These are phyloP conservation scores for Poecilia latipinna DNA, from an alignment of 2,113 vertebrate genomes.

Conservation along the genomic window DNA sequence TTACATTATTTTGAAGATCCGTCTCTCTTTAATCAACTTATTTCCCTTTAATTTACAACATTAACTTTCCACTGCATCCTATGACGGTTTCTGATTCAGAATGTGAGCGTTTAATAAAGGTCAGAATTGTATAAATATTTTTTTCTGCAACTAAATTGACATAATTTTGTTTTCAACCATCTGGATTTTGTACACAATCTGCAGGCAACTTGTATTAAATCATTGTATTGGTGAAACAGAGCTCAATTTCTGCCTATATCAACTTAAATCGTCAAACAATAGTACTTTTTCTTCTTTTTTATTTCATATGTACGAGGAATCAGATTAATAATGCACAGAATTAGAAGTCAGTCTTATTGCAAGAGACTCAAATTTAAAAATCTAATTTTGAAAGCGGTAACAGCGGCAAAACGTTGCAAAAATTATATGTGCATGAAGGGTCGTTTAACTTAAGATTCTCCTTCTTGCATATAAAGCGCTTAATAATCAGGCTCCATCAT, in stretches of 20 bases:
- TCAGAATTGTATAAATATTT: not conserved
- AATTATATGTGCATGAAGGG: too few species aligned
- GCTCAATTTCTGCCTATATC: not conserved
- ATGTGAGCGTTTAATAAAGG: not conserved
- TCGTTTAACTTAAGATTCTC: too few species aligned
- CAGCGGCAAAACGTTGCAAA: too few species aligned
- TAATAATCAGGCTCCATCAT: too few species aligned
- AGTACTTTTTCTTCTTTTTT: not conserved
- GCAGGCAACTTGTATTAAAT: not conserved
- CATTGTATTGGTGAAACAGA: not conserved
- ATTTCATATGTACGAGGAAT: not conserved
- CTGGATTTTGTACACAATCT: not conserved
- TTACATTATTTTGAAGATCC: not conserved
- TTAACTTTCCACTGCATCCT: not conserved
- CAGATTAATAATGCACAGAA: not conserved
- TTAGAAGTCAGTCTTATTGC: not conserved
- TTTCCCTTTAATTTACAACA: not conserved
- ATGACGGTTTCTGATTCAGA: not conserved
- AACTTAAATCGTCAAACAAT: not conserved
- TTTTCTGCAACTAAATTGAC: not conserved
- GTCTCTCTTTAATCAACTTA: not conserved
- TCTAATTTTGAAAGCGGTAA: too few species aligned
- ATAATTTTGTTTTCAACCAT: not conserved
- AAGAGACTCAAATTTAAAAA: too few species aligned
- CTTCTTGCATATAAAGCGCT: too few species aligned